Evolutionary conservation across 2,797 vertebrate species (phyloP), one percentile per base, ranked within the genome.

Genomic region (Lutjanus campechanus): DNA sequence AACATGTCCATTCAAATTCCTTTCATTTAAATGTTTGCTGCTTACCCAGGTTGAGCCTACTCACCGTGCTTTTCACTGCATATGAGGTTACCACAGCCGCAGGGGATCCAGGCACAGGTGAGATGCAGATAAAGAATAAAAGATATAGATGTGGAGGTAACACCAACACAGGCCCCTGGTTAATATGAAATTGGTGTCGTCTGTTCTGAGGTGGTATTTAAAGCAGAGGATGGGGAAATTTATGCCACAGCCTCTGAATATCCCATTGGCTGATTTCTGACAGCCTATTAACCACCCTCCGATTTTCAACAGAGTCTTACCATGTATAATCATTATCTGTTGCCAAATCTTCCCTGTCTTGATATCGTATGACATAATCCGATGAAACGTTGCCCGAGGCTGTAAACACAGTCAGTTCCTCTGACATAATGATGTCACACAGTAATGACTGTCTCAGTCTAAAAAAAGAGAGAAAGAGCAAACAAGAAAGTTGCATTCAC

Each of bases 241-340:
- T 94, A 96, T 96, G 95, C 93, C 94, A 95, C 91, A 36, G 70
- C 86, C 69, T 80, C 59, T 20, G 59, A 43, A 43, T 61, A 7
- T 44, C 41, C 41, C 88, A 98, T 97, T 98, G 97, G 97, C 92
- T 95, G 90, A 25, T 86, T 66, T 85, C 93, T 91, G 94, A 96
- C 96, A 53, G 11, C 96, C 95, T 44, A 3, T 62, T 44, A 15
- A 4, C 60, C 11, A 12, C 41, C 41, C 59, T 43, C 10, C 2
- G 96, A 64, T 70, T 60, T 43, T 13, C 6, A 44, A 12, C 20
- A 63, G 8, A 47, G 22, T 43, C 50, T 55, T 15, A 47, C 64
- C 53, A 41, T 12, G 10, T 11, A 2, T 7, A 50, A 53, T 29
- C 49, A 22, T 20, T 4, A 6, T 2, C 20, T 0, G 13, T 71